Base-by-base conservation (phyloP, 2,888 invertebrate genomes). In the Hanleya hanleyi region DNA sequence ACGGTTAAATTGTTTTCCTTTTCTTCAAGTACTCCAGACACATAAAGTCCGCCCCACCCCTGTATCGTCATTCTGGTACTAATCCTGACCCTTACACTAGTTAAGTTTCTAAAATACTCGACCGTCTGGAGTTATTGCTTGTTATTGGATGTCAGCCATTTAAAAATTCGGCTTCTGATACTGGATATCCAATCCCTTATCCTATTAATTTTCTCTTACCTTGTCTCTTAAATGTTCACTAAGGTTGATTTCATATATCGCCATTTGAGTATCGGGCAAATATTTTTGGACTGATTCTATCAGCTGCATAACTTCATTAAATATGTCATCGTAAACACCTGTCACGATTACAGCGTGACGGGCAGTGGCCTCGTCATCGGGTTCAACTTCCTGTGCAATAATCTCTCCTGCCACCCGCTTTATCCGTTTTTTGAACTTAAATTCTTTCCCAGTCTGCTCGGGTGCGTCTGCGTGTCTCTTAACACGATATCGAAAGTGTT, bases 321-420 rank as follows among this genome's bases (percentile, higher is more conserved):
- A 57, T 57, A 57, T 57, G 22, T 18, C 57, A 15, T 57, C 29
- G 26, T 57, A 57, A 26, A 29, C 57, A 29, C 57, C 57, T 15
- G 57, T 57, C 1, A 57, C 57, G 9, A 57, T 57, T 15, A 57
- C 57, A 26, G 57, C 57, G 26, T 57, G 57, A 4, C 29, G 26
- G 4, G 57, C 57, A 29, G 57, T 57, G 29, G 57, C 57, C 57
- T 57, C 57, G 57, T 57, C 57, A 1, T 57, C 57, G 29, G 57
- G 57, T 29, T 57, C 57, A 18, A 57, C 32, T 57, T 57, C 57
- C 32, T 57, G 18, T 4, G 57, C 57, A 26, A 57, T 26, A 9
- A 57, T 57, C 57, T 57, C 29, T 4, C 26, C 22, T 32, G 29
- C 57, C 2, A 22, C 57, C 9, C 29, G 22, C 29, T 57, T 57